Evolutionary conservation across 64 coral and sea anemone genomes (phyloP).

Genomic region (Montipora cactus): DNA sequence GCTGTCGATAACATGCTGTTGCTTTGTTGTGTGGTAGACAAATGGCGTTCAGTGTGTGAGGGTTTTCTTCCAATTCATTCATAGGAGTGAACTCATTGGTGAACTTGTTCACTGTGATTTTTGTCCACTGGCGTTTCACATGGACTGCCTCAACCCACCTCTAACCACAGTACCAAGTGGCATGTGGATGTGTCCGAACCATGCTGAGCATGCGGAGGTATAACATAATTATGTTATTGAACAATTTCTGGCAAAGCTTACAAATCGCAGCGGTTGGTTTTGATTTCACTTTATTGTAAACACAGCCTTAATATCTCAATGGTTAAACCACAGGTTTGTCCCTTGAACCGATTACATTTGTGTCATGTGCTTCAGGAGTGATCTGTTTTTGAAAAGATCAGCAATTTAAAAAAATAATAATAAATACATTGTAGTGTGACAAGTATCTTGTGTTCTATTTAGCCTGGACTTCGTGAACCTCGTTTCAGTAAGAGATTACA

Average conservation of each 20-base stretch:
- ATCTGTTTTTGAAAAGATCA: no score
- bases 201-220: conserved; percentile 99
- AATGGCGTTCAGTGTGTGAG: no score
- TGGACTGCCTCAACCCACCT: conserved; percentile 90
- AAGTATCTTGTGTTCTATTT: not conserved
- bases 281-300: not conserved
- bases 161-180: conserved; percentile 91
- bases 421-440: not conserved
- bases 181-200: conserved; percentile 99
- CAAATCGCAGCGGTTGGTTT: no score
- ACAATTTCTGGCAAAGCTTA: no score
- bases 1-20: no score
- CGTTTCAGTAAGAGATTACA: conserved; percentile 93
- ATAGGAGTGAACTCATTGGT: conserved; percentile 76
- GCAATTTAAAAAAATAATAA: no score
- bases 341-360: no score
- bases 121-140: conserved; percentile 96
- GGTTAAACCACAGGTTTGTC: no score
- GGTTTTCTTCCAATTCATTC: not conserved
- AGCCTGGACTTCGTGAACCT: conserved; percentile 95
- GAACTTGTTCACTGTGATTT: conserved; percentile 97
- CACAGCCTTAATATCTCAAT: not conserved
- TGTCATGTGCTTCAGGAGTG: no score
- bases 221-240: not conserved
- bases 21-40: no score